Evolutionary conservation across 2,113 vertebrate genomes (phyloP), one percentile per base, ranked within the genome.

Genomic region (Osmerus mordax): DNA sequence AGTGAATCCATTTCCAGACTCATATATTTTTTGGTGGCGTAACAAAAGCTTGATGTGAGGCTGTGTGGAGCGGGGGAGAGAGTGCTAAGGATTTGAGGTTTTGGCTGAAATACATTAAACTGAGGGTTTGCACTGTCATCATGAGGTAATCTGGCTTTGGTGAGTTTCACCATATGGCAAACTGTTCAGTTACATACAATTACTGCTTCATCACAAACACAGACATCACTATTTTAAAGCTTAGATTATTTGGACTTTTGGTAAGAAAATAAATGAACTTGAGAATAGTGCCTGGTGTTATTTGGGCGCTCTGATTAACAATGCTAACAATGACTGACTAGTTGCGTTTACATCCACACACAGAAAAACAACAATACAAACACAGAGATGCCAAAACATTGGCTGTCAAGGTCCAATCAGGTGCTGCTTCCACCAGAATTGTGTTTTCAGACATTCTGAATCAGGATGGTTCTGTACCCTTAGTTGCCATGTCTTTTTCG

Each of bases 111-210:
- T 19, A 71, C 66, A 80, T 65, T 63, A 58, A 78, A 80, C 67
- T 66, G 74, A 72, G 72, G 74, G 59, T 74, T 83, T 83, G 78
- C 69, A 84, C 60, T 75, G 82, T 79, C 74, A 67, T 77, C 72
- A 84, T 90, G 90, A 91, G 90, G 90, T 91, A 91, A 83, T 90
- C 78, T 83, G 86, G 84, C 82, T 88, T 84, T 87, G 86, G 87
- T 85, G 85, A 86, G 56, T 79, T 55, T 66, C 86, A 87, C 87
- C 86, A 52, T 76, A 78, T 74, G 73, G 80, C 80, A 70, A 77
- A 83, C 68, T 74, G 78, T 89, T 89, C 88, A 87, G 89, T 89
- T 84, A 86, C 83, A 83, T 75, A 89, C 81, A 84, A 81, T 78
- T 81, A 88, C 82, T 83, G 86, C 77, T 75, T 84, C 81, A 84